These are phyloP conservation scores for Enteromius trimaculatus DNA, from an alignment of 2,797 vertebrate species.

Conservation along the genomic window DNA sequence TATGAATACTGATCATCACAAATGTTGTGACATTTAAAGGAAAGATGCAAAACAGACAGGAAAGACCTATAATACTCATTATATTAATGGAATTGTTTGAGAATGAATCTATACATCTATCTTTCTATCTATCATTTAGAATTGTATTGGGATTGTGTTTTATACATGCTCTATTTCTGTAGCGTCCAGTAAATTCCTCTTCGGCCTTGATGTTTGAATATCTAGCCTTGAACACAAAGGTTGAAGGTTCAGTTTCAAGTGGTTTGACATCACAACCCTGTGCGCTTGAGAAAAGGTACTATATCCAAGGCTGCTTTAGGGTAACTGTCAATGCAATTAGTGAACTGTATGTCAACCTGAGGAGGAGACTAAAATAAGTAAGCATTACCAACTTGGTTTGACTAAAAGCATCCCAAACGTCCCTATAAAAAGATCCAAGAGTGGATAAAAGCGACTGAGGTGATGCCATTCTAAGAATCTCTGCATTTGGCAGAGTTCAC, in stretches of 20 bases:
- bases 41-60: slow-evolving; percentile 17
- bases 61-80: slow-evolving; percentile 1
- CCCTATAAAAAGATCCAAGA: slow-evolving; percentile 4
- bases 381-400: neutral
- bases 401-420: slow-evolving; percentile 16
- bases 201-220: neutral
- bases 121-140: neutral
- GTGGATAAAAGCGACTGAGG: neutral
- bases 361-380: neutral
- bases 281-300: neutral
- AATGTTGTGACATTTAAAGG: slow-evolving; percentile 27
- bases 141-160: neutral
- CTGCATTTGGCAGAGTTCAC: neutral
- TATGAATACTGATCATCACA: slow-evolving; percentile 28
- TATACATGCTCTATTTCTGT: neutral
- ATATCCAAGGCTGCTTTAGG: neutral
- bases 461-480: slow-evolving; percentile 3
- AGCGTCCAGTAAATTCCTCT: neutral
- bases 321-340: slow-evolving; percentile 2
- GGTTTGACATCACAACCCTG: neutral
- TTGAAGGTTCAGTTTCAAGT: slow-evolving; percentile 6
- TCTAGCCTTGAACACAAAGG: neutral
- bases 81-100: neutral
- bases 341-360: slow-evolving; percentile 27
- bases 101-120: too few species aligned